Evolutionary conservation across 2,113 vertebrate genomes (phyloP), one percentile per base, ranked within the genome.

Genomic region (Camelus dromedarius): DNA sequence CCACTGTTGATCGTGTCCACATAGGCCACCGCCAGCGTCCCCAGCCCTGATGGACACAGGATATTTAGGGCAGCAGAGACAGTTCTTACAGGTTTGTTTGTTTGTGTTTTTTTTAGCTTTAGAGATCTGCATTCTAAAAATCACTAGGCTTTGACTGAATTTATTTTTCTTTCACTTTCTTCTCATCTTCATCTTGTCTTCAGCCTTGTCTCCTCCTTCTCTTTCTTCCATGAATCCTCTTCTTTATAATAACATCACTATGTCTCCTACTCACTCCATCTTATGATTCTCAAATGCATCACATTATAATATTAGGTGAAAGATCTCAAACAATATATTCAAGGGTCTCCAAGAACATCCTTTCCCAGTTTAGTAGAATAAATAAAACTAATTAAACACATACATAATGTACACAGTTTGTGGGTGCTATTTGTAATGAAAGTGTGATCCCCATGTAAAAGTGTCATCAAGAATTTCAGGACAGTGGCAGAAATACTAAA

Each of bases 1-100:
- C 98, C 98, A 18, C 94, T 98, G 12, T 93, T 91, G 75, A 98
- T 98, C 60, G 97, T 80, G 0, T 96, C 94, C 84, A 98, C 92
- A 0, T 98, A 98, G 26, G 95, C 93, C 16, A 54, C 83, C 1
- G 84, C 92, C 30, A 99, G 85, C 42, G 62, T 84, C 10, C 95
- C 98, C 62, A 98, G 42, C 26, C 98, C 98, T 98, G 67, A 67
- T 73, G 15, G 28, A 19, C 5, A 18, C 9, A 54, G 13, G 5
- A 24, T 46, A 66, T 89, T 62, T 67, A 52, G 5, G 7, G 3
- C 22, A 26, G 35, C 38, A 76, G 35, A 48, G 10, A 28, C 30
- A 79, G 6, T 56, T 60, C 5, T 69, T 11, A 46, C 6, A 1
- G 35, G 50, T 76, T 38, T 38, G 38, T 4, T 38, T 38, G 38